Evolutionary conservation across 2,888 invertebrate species (phyloP).

Genomic region (Leptura quadrifasciata): DNA sequence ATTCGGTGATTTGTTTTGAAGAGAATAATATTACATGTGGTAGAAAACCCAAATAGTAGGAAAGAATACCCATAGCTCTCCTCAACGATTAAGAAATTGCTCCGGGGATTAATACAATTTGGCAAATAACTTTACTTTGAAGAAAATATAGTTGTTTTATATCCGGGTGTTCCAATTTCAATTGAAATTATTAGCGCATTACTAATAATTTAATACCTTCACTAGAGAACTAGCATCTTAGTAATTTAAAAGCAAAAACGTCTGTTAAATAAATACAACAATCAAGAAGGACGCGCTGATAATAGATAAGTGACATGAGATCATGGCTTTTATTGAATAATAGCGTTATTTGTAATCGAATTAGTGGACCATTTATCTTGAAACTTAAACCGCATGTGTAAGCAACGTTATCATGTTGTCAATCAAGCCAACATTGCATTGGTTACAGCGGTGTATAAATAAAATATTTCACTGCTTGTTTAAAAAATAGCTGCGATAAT

Average conservation of each 20-base stretch:
- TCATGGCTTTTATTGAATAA: constrained; percentile 27
- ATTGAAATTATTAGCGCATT: too few species aligned
- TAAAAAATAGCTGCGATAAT: too few species aligned
- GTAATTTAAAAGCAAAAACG: neutral
- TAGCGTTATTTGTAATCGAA: constrained; percentile 9
- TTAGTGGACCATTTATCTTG: constrained; percentile 10
- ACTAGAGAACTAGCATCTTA: neutral
- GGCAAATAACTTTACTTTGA: too few species aligned
- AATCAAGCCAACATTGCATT: constrained; percentile 2
- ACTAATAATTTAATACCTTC: neutral
- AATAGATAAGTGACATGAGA: constrained; percentile 29
- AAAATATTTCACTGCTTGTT: too few species aligned
- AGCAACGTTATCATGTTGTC: neutral
- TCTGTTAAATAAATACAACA: neutral
- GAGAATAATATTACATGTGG: too few species aligned
- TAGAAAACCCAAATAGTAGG: too few species aligned
- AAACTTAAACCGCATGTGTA: constrained; percentile 11
- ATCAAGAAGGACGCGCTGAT: constrained; percentile 6
- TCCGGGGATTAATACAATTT: too few species aligned
- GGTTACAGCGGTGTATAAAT: neutral
- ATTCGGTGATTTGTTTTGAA: too few species aligned
- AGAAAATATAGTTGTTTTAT: too few species aligned
- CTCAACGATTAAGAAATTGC: too few species aligned
- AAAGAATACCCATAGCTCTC: too few species aligned
- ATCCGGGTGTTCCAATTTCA: too few species aligned